These are phyloP conservation scores for Tragelaphus strepsiceros DNA, from an alignment of 2,113 vertebrate genomes.

Conservation along the genomic window DNA sequence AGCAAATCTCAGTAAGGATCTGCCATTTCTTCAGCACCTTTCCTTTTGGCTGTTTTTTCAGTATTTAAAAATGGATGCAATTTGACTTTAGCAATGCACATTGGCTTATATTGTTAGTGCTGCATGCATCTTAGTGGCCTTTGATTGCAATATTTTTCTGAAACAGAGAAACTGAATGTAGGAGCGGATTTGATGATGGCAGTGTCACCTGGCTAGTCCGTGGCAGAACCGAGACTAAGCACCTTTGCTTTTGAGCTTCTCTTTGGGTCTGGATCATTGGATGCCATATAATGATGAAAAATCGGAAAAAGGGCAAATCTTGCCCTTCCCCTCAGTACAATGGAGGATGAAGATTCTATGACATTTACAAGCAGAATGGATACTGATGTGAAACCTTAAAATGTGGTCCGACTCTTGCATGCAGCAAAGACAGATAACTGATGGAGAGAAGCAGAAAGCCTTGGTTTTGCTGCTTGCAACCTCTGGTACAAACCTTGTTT, in stretches of 20 bases:
- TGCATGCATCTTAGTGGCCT: not conserved
- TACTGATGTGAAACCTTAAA: not conserved
- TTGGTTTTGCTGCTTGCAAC: not conserved
- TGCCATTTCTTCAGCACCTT: conserved; percentile 61
- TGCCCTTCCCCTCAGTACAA: not conserved
- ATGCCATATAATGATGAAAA: not conserved
- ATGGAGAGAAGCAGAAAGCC: not conserved
- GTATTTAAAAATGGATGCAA: conserved; percentile 61
- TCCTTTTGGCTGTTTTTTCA: conserved; percentile 64
- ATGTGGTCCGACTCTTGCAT: not conserved
- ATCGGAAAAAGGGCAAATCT: not conserved
- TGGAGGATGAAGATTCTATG: not conserved
- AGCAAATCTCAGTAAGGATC: conserved; percentile 45
- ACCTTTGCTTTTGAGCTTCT: not conserved
- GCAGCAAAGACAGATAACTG: not conserved
- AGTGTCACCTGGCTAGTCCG: not conserved
- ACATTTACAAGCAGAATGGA: not conserved
- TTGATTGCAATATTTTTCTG: not conserved
- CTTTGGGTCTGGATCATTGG: not conserved
- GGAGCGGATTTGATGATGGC: not conserved
- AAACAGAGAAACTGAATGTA: not conserved
- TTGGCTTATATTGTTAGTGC: not conserved
- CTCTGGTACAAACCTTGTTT: not conserved
- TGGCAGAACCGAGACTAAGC: not conserved
- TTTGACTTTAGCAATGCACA: conserved; percentile 28